phyloP scores from a whole-genome alignment of 1,140 invertebrate species.

The Sesamia nonagrioides region DNA sequence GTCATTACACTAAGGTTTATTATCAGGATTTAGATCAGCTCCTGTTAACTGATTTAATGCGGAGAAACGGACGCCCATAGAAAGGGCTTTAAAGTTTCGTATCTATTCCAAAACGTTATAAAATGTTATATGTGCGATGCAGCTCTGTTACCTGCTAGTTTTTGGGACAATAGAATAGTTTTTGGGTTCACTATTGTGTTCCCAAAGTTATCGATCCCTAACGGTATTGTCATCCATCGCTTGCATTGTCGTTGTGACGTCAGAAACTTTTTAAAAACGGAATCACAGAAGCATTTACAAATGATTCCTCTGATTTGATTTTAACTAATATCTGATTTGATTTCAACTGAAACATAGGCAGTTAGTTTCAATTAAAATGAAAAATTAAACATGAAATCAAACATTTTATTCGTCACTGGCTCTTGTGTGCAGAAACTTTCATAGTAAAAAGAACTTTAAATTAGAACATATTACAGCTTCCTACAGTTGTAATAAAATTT shows the following conservation, averaged over 20 bases:
- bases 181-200: constrained; percentile 53
- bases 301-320: neutral
- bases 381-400: neutral
- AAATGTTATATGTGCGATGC: constrained; percentile 71
- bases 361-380: neutral
- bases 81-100: constrained; percentile 27
- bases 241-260: neutral
- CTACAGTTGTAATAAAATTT: constrained; percentile 11
- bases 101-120: constrained; percentile 58
- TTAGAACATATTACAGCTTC: neutral
- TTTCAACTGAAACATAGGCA: neutral
- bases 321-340: neutral
- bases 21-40: constrained; percentile 68
- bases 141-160: constrained; percentile 74
- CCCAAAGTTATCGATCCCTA: neutral
- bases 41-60: constrained; percentile 73
- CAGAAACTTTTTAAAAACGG: neutral
- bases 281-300: neutral
- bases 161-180: constrained; percentile 53
- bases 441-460: neutral
- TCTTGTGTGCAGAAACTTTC: too few species aligned
- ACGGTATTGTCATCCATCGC: neutral
- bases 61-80: constrained; percentile 77
- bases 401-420: neutral
- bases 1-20: neutral